Conservation (phyloP, 2,888 invertebrate genomes). For the Troglohyphantes excavatus region DNA sequence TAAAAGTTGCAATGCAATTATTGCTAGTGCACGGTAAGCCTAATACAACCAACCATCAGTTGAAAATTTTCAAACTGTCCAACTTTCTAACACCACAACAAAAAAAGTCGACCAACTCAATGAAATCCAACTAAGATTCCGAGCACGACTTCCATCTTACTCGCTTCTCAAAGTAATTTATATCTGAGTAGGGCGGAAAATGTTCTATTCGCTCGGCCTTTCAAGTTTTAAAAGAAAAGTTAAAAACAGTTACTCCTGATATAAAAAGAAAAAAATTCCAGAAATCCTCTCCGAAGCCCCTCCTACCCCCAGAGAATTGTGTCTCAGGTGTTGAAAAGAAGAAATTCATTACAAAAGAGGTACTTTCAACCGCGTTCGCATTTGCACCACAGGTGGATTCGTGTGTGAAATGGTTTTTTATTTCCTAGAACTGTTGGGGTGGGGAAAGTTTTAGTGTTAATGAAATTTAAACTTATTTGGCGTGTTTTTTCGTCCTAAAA, state of each 20-base stretch:
- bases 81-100: no score
- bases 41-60: no score
- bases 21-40: no score
- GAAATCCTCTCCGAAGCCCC: not conserved
- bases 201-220: not conserved
- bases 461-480: not conserved
- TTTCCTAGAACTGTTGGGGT: not conserved
- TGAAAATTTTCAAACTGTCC: no score
- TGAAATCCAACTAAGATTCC: not conserved
- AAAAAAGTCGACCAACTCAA: no score
- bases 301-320: not conserved
- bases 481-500: no score
- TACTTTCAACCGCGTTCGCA: not conserved
- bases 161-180: not conserved
- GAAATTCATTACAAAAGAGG: constrained; percentile 18
- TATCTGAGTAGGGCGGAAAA: not conserved
- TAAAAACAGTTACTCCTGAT: not conserved
- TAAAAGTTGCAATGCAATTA: no score
- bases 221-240: not conserved
- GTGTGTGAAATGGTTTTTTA: not conserved
- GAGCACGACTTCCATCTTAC: not conserved
- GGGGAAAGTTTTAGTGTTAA: not conserved
- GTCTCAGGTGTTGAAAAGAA: constrained; percentile 29
- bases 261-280: not conserved
- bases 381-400: not conserved